A percentile compares a stretch with the other conserved stretches of the same genome.
phyloP scores from a whole-genome alignment of 2,113 vertebrate genomes.

The Thamnaconus septentrionalis region DNA sequence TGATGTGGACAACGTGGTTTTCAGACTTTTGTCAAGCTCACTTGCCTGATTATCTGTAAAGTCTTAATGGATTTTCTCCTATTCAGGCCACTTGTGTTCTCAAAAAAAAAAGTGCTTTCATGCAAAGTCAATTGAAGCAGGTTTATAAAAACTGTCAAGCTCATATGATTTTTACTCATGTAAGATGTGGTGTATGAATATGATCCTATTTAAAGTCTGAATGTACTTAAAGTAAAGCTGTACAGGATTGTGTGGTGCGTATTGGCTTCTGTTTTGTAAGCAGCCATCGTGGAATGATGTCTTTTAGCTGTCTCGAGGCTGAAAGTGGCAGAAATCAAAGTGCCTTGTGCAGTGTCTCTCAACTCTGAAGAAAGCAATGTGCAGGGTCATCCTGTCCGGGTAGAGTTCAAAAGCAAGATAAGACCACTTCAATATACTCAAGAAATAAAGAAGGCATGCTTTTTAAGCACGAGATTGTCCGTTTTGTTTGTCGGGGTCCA shows the following conservation, averaged over 20 bases:
- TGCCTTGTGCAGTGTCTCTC: constrained; percentile 79
- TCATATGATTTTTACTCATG: constrained; percentile 72
- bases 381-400: constrained; percentile 60
- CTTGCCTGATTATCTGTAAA: constrained; percentile 28
- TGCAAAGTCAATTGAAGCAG: constrained; percentile 49
- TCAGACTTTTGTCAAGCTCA: constrained; percentile 22
- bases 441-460: constrained; percentile 75
- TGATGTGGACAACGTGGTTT: constrained; percentile 34
- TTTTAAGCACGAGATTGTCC: constrained; percentile 72
- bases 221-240: constrained; percentile 62
- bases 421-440: constrained; percentile 58
- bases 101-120: constrained; percentile 54
- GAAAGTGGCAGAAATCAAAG: constrained; percentile 71
- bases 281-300: constrained; percentile 55
- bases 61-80: constrained; percentile 20
- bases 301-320: constrained; percentile 58
- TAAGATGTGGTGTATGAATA: constrained; percentile 67
- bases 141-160: constrained; percentile 72
- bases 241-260: constrained; percentile 50
- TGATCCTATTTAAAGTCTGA: constrained; percentile 74
- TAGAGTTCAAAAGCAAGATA: constrained; percentile 21
- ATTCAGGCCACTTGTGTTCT: constrained; percentile 43
- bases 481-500: constrained; percentile 20
- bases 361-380: constrained; percentile 66
- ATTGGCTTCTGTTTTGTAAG: constrained; percentile 47